Evolutionary conservation across 2,888 invertebrate genomes (phyloP).

Genomic region (Tetrapedia diversipes): DNA sequence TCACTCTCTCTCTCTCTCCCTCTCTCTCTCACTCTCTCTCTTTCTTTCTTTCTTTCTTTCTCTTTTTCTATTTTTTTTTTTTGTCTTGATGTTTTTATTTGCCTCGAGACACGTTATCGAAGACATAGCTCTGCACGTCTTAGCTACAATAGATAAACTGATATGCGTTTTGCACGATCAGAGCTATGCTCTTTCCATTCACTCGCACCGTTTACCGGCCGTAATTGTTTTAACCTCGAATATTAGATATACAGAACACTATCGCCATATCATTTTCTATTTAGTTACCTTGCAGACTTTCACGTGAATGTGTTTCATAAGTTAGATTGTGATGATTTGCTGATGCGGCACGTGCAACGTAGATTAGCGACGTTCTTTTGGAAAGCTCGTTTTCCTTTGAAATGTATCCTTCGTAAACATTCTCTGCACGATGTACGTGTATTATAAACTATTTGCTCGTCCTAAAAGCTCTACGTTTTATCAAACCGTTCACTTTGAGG

Average conservation of each 20-base stretch:
- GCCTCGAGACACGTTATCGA: slow-evolving; percentile 8
- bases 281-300: background rate
- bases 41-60: too few species aligned
- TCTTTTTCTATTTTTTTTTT: too few species aligned
- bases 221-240: background rate
- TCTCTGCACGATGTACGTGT: slow-evolving; percentile 9
- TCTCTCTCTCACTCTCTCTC: too few species aligned
- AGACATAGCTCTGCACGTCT: slow-evolving; percentile 24
- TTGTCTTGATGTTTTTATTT: background rate
- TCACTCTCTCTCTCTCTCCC: too few species aligned
- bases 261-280: background rate
- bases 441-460: background rate
- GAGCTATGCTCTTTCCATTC: background rate
- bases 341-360: slow-evolving; percentile 22
- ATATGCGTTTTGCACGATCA: slow-evolving; percentile 8
- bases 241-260: background rate
- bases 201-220: background rate
- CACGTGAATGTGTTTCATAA: background rate
- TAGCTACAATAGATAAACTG: slow-evolving; percentile 19
- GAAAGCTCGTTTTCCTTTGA: background rate
- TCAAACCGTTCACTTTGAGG: background rate
- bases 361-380: slow-evolving; percentile 16
- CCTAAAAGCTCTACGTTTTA: background rate
- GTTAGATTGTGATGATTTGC: slow-evolving; percentile 11
- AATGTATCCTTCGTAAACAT: background rate